Base-by-base conservation (phyloP, 1,140 invertebrate genomes). In the Heliothis subflexa region DNA sequence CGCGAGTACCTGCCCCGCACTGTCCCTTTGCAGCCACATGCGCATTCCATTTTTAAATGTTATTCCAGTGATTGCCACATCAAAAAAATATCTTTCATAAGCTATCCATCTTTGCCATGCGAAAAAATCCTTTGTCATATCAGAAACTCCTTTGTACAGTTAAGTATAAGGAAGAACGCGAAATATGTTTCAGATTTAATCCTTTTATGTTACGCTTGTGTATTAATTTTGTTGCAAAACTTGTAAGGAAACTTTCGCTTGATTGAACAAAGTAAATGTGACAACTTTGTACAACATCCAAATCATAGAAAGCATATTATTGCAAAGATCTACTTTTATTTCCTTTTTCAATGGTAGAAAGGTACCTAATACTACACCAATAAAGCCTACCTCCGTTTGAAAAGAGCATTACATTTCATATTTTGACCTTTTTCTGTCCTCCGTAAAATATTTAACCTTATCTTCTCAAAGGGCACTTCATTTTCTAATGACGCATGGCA, bases 1-100 rank as follows among this genome's bases (percentile, higher is more conserved):
- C 90, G 85, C 83, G 81, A 83, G 87, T 91, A 89, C 84, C 83
- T 89, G 84, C 88, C 85, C 85, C 86, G 80, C 84, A 87, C 84
- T 90, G 91, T 91, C 91, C 91, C 91, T 89, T 89, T 86, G 83
- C 89, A 88, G 87, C 81, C 89, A 89, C 88, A 94, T 91, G 89
- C 88, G 85, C 86, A 87, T 88, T 88, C 87, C 85, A 86, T 84
- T 89, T 91, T 85, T 78, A 81, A 89, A 89, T 88, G 81, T 85
- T 88, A 85, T 83, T 82, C 81, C 84, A 88, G 80, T 82, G 82
- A 90, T 90, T 86, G 81, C 80, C 81, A 83, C 76, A 86, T 88
- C 62, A 86, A 92, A 92, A 91, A 90, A 86, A 86, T 66, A 85
- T 80, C 80, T 86, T 88, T 84, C 84, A 87, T 84, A 88, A 83